These are phyloP conservation scores for Patiria miniata DNA, from an alignment of 35 echinoderm and acorn worm species.

Conservation along the genomic window DNA sequence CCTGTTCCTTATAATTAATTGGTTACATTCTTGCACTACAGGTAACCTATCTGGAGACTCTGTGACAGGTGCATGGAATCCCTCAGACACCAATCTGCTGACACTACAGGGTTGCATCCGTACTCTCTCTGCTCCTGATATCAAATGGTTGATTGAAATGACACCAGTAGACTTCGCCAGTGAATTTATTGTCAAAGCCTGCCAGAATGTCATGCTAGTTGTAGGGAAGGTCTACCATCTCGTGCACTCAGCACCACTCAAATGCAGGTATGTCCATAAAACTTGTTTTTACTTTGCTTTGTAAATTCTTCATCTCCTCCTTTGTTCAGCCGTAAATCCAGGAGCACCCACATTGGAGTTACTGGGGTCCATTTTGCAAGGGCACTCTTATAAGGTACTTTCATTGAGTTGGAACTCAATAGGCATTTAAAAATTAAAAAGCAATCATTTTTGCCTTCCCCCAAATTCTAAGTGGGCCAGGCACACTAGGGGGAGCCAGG, in stretches of 20 bases:
- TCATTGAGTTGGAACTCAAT: too few species aligned
- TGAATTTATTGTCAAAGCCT: conserved; percentile 41
- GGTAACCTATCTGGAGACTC: conserved; percentile 66
- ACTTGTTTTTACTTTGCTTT: too few species aligned
- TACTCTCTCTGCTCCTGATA: conserved; percentile 31
- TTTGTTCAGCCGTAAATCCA: too few species aligned
- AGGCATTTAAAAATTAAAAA: too few species aligned
- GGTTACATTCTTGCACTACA: background rate
- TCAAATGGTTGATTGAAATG: conserved; percentile 61
- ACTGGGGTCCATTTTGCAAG: too few species aligned
- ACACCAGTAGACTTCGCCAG: conserved; percentile 60
- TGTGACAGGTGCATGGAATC: conserved; percentile 33
- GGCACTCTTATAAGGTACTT: too few species aligned
- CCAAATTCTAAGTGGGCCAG: too few species aligned
- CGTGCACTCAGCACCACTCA: conserved; percentile 34
- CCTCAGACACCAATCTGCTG: conserved; percentile 54
- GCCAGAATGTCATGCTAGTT: conserved; percentile 53
- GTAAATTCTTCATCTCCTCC: too few species aligned
- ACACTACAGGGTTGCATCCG: conserved; percentile 35
- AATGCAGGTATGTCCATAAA: conserved; percentile 11
- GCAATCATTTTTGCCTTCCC: too few species aligned
- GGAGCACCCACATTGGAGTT: too few species aligned
- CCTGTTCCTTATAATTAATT: too few species aligned
- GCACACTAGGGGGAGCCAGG: too few species aligned
- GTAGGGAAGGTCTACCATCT: conserved; percentile 59